Evolutionary conservation across 2,888 invertebrate genomes (phyloP).

Genomic region (Arenicola marina): DNA sequence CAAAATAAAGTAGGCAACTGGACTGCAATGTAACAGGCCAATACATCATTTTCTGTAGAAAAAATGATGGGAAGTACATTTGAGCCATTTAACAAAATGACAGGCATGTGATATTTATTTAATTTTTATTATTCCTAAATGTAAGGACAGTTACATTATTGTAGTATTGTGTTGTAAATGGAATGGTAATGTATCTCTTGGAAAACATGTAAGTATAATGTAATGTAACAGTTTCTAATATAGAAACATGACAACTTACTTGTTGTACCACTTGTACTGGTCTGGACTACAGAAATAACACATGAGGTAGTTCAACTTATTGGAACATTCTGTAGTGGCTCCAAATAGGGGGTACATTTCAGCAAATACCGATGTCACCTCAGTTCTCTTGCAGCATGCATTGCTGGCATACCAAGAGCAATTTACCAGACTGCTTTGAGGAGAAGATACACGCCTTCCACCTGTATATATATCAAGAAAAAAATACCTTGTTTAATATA

Average conservation of each 20-base stretch:
- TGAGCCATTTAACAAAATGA: too few relatives aligned
- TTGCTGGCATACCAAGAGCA: conserved; percentile 60
- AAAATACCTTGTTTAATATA: too few relatives aligned
- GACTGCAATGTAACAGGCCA: too few relatives aligned
- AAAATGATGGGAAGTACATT: neutral
- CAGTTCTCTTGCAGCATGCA: conserved; percentile 60
- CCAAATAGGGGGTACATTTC: conserved; percentile 55
- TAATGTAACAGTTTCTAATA: conserved; percentile 48
- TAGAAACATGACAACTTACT: conserved; percentile 61
- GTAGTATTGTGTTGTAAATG: neutral
- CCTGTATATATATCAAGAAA: too few relatives aligned
- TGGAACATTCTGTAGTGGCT: conserved; percentile 51
- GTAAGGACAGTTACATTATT: neutral
- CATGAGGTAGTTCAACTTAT: conserved; percentile 61
- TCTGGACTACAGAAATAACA: conserved; percentile 62
- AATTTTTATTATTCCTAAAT: neutral
- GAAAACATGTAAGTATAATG: too few relatives aligned
- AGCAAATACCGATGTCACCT: conserved; percentile 57
- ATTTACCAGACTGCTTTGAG: conserved; percentile 56
- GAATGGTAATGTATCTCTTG: too few relatives aligned
- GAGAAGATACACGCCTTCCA: too few relatives aligned
- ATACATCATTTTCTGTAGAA: too few relatives aligned
- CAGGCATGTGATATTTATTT: too few relatives aligned
- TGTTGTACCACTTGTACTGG: conserved; percentile 56
- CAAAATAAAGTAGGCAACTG: too few relatives aligned